Conservation (phyloP, 2,797 vertebrate genomes). For the Argya squamiceps region DNA sequence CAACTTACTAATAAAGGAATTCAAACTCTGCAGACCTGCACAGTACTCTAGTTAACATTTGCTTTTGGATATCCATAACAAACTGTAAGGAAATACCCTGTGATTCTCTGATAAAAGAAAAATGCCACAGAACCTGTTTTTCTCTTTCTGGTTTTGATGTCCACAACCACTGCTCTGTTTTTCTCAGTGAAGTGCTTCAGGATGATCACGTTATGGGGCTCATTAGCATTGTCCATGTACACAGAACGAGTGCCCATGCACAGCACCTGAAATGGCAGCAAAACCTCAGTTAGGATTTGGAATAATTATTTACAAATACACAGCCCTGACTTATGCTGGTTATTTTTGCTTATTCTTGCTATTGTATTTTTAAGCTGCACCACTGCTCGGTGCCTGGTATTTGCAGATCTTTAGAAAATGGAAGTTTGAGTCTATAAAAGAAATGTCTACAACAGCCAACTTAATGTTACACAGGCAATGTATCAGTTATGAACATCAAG, state of each 20-base stretch:
- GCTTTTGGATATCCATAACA: background rate
- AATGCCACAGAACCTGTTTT: conserved; percentile 85
- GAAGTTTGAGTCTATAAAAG: background rate
- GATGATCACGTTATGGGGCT: conserved; percentile 92
- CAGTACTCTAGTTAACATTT: background rate
- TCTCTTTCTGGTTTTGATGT: conserved; percentile 93
- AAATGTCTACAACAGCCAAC: background rate
- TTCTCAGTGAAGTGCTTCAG: conserved; percentile 98
- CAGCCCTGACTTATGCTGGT: background rate
- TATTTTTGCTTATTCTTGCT: background rate
- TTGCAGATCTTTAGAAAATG: background rate
- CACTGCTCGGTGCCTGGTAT: background rate
- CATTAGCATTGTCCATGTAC: conserved; percentile 95
- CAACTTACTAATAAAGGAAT: background rate
- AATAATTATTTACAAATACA: background rate
- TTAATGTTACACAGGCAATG: background rate
- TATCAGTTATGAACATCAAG: background rate
- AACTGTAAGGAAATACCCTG: background rate
- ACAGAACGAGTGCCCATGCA: conserved; percentile 95
- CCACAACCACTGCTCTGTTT: conserved; percentile 93
- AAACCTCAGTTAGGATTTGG: background rate
- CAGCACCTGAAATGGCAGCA: conserved; percentile 81
- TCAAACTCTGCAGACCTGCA: background rate
- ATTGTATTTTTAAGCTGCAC: background rate
- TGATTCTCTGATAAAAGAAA: background rate